Conservation (phyloP, 2,888 invertebrate genomes). For the Hemaris fuciformis region DNA sequence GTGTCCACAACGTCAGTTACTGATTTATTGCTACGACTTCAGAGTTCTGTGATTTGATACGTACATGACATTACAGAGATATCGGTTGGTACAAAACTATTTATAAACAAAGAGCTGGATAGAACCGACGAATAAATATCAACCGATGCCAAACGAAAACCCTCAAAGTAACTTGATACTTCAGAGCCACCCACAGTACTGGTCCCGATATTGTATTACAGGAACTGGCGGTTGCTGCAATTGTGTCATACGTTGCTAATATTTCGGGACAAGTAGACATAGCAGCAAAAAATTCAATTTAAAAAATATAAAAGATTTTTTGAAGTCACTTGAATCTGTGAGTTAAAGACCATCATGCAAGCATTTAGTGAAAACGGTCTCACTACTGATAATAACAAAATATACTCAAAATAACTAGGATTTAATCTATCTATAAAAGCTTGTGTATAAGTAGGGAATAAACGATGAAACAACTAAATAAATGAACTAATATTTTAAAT, state of each 20-base stretch:
- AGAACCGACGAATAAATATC: constrained; percentile 12
- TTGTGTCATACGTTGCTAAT: constrained; percentile 50
- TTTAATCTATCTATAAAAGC: no score
- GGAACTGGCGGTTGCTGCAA: constrained; percentile 69
- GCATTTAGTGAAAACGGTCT: no score
- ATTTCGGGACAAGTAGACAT: constrained; percentile 24
- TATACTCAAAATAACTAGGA: no score
- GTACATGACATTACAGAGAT: constrained; percentile 14
- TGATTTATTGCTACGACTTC: no score
- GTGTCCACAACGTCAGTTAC: not conserved
- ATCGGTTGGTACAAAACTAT: not conserved
- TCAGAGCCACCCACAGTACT: constrained; percentile 58
- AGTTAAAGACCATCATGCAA: no score
- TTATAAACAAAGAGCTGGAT: not conserved
- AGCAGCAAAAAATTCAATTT: constrained; percentile 37
- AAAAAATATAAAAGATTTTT: not conserved
- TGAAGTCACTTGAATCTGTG: no score
- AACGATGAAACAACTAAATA: no score
- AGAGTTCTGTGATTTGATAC: not conserved
- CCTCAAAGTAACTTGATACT: constrained; percentile 56
- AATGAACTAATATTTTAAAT: no score
- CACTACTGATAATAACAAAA: no score
- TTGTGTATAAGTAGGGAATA: no score
- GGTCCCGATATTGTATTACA: constrained; percentile 64
- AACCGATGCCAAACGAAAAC: constrained; percentile 35